These are phyloP conservation scores for Dynastes maya DNA, from an alignment of 2,888 invertebrate genomes.

Conservation along the genomic window DNA sequence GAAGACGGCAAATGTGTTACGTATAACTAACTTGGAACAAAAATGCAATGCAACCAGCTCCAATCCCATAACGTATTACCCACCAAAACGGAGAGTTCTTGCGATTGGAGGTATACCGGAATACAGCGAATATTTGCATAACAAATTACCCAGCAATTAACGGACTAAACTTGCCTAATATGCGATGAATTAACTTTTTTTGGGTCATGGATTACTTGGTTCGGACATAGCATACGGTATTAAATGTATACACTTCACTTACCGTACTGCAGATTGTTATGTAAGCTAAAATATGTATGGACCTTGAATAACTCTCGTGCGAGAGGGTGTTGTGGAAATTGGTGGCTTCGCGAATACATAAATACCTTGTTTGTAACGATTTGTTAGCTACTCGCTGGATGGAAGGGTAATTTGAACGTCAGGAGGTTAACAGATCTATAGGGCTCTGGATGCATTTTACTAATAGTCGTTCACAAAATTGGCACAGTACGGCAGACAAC, in stretches of 20 bases:
- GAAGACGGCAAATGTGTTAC: not conserved
- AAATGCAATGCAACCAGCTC: not conserved
- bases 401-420: not conserved
- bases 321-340: not conserved
- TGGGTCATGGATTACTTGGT: not conserved
- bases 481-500: not conserved
- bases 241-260: not conserved
- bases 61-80: not conserved
- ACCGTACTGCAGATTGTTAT: conserved; percentile 3
- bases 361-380: not conserved
- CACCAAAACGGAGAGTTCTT: conserved; percentile 1
- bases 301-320: not conserved
- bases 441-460: not conserved
- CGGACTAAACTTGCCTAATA: conserved; percentile 21
- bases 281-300: not conserved
- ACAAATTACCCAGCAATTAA: conserved; percentile 26
- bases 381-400: not conserved
- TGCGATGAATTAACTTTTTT: not conserved
- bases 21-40: not conserved
- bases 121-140: conserved; percentile 17
- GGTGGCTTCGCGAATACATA: not conserved
- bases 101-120: not conserved
- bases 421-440: not conserved
- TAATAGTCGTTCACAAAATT: no score
- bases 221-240: not conserved